Conservation (phyloP, 92 coral and sea anemone genomes). For the Heteractis magnifica region DNA sequence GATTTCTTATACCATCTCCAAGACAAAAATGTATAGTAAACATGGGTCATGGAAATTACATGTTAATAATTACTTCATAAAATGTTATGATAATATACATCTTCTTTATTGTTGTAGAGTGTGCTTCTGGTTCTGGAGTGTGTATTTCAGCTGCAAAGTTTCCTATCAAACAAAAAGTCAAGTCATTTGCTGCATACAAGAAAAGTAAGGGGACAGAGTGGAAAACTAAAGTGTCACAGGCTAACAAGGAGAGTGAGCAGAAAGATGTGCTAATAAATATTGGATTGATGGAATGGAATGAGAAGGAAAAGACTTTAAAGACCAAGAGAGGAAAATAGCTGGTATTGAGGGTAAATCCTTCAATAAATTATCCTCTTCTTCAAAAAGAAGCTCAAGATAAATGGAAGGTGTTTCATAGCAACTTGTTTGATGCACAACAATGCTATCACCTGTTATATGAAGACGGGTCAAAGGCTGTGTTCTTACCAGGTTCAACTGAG, state of each 20-base stretch:
- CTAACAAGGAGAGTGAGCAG: not conserved
- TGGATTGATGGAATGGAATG: constrained; percentile 53
- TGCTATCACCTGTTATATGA: constrained; percentile 53
- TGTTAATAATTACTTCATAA: no score
- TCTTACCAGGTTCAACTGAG: constrained; percentile 55
- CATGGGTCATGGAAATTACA: no score
- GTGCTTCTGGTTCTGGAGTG: no score
- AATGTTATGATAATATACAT: no score
- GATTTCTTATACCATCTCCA: no score
- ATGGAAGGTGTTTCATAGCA: constrained; percentile 53
- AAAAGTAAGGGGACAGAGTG: constrained; percentile 46
- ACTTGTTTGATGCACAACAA: constrained; percentile 41
- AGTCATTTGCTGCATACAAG: constrained; percentile 30
- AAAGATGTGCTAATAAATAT: constrained; percentile 45
- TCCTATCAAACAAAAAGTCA: constrained; percentile 9
- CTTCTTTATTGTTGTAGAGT: no score
- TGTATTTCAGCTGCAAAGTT: not conserved
- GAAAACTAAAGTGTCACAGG: constrained; percentile 43
- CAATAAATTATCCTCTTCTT: constrained; percentile 19
- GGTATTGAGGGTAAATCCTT: constrained; percentile 40
- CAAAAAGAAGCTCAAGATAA: constrained; percentile 45
- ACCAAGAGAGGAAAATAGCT: constrained; percentile 54
- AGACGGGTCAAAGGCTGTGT: constrained; percentile 50
- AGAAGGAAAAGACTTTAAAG: constrained; percentile 43
- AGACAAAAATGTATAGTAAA: no score